Base-by-base conservation (phyloP, 1,140 invertebrate genomes). In the Anastatus disparis region DNA sequence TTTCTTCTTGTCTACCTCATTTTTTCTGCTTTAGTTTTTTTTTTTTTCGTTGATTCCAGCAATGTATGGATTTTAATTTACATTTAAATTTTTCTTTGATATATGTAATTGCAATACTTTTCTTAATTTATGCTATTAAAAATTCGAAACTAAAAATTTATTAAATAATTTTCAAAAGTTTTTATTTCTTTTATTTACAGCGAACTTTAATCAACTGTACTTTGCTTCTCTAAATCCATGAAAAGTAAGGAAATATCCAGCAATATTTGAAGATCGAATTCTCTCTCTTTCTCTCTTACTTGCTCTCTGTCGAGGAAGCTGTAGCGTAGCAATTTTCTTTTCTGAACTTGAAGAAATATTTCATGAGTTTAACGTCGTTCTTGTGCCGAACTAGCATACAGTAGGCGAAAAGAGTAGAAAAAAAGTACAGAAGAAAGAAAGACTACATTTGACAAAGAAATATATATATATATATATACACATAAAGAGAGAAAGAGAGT, bases 301-400 rank as follows among this genome's bases (percentile, higher is more conserved):
- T n/a, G n/a, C n/a, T n/a, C 63, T 66, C 44, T 66, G 38, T 56
- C 29, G 17, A 44, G 38, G 2, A 48, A 46, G 9, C 61, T 35
- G 17, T 13, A 26, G 3, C 13, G 17, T 20, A 48, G 38, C 65
- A 58, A 56, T 66, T 65, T 40, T 20, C 40, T 26, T 44, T 1
- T 3, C 13, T 29, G 38, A 44, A 20, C n/a, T 52, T 22, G 17
- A 29, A 59, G 40, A 72, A 63, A 73, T 75, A 75, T 76, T 76
- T 76, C 65, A 75, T 72, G 65, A 67, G 70, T 58, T 72, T 75
- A 69, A 61, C 35, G 52, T 27, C 58, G 55, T 59, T 64, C 61
- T 61, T 46, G 65, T 17, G 46, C 55, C 53, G 31, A 61, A 65
- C 65, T 69, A 72, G 72, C 68, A 44, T 61, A 64, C 44, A 69